phyloP scores from a whole-genome alignment of 2,113 vertebrate species.

The Chamaetylas fuelleborni region DNA sequence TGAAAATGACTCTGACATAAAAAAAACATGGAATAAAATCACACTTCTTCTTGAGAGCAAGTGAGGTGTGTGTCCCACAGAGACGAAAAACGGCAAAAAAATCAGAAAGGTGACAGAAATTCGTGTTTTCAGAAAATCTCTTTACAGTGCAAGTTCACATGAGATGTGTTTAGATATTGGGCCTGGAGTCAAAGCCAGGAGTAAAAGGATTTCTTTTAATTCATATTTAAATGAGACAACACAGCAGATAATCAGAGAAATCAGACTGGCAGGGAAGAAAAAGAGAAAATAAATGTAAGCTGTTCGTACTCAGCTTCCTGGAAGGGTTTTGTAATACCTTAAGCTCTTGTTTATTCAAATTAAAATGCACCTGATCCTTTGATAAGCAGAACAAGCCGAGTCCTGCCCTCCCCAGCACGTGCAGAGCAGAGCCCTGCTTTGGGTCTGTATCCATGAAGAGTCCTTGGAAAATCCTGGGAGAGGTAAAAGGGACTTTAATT shows the following conservation, averaged over 20 bases:
- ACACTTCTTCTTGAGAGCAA: not conserved
- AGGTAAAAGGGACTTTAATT: accelerated
- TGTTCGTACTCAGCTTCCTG: not conserved
- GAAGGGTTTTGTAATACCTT: not conserved
- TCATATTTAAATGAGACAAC: not conserved
- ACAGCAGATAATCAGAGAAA: not conserved
- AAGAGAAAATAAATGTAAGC: not conserved
- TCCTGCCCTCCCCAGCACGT: not conserved
- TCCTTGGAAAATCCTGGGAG: not conserved
- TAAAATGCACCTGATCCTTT: not conserved
- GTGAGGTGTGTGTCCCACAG: not conserved
- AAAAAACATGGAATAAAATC: not conserved
- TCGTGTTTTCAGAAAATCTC: not conserved
- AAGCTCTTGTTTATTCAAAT: not conserved
- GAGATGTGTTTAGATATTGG: not conserved
- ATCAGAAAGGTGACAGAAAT: not conserved
- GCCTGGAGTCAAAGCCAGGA: not conserved
- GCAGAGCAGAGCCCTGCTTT: not conserved
- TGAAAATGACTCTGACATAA: not conserved
- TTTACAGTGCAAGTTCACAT: accelerated
- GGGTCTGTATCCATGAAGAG: accelerated
- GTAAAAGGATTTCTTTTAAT: not conserved
- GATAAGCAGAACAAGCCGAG: not conserved
- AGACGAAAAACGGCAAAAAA: not conserved
- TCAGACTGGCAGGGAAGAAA: not conserved